Percentiles rank a stretch among this genome's conserved stretches.
These are phyloP conservation scores for Arrhopalites spinosus DNA, from an alignment of 2,888 invertebrate genomes.

Conservation along the genomic window DNA sequence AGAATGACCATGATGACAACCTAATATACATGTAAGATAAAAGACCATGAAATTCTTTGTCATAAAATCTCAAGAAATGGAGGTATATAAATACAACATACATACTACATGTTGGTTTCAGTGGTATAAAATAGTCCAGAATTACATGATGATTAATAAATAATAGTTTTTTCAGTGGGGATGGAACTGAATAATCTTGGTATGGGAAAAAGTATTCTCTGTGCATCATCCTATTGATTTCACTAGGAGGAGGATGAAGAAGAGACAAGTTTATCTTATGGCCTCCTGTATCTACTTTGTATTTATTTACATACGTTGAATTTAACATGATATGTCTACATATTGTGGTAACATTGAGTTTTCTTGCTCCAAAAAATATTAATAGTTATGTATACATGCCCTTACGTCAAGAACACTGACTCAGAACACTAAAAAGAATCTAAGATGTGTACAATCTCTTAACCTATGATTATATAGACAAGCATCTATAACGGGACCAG, in stretches of 20 bases:
- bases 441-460: no score
- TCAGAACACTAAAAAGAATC: no score
- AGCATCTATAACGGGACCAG: no score
- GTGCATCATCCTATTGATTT: background rate
- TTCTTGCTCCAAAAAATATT: slow-evolving; percentile 13
- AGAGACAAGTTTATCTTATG: background rate
- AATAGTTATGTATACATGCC: background rate
- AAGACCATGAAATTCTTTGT: background rate
- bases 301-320: slow-evolving; percentile 29
- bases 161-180: background rate
- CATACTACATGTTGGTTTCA: no score
- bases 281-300: background rate
- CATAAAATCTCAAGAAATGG: slow-evolving; percentile 1
- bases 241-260: background rate
- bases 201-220: slow-evolving; percentile 9
- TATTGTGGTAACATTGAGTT: background rate
- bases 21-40: background rate
- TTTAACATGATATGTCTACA: slow-evolving; percentile 17
- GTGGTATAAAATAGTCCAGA: no score
- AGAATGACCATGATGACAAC: background rate
- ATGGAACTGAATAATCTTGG: slow-evolving; percentile 20
- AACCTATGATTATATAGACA: no score
- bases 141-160: slow-evolving; percentile 20
- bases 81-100: no score
- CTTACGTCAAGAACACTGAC: no score